These are phyloP conservation scores for Eristalis arbustorum DNA, from an alignment of 2,888 invertebrate species.

Conservation along the genomic window DNA sequence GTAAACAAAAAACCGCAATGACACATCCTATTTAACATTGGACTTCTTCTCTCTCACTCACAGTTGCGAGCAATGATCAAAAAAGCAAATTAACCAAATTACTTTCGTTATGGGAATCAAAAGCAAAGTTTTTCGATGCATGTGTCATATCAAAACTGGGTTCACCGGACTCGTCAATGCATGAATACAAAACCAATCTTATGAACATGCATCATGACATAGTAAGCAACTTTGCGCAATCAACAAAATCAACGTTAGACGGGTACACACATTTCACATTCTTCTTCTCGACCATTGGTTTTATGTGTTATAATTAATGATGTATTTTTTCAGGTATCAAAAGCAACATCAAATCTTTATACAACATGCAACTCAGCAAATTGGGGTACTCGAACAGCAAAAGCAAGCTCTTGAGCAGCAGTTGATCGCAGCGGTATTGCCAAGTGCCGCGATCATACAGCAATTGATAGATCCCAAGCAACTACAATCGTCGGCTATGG, in stretches of 20 bases:
- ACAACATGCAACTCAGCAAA: slow-evolving; percentile 93
- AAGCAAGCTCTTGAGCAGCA: slow-evolving; percentile 83
- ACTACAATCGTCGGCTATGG: slow-evolving; percentile 62
- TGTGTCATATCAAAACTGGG: slow-evolving; percentile 92
- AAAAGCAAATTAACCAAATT: slow-evolving; percentile 95
- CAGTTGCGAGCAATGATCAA: slow-evolving; percentile 92
- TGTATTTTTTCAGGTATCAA: slow-evolving; percentile 85
- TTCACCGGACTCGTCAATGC: slow-evolving; percentile 92
- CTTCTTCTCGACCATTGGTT: neutral
- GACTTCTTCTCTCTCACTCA: slow-evolving; percentile 76
- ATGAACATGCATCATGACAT: slow-evolving; percentile 90
- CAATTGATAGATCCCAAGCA: slow-evolving; percentile 73
- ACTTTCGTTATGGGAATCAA: slow-evolving; percentile 97
- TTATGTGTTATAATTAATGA: neutral
- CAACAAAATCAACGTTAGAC: slow-evolving; percentile 92
- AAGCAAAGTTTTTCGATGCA: slow-evolving; percentile 92
- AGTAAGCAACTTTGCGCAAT: slow-evolving; percentile 88
- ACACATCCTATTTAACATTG: neutral
- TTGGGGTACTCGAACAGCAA: slow-evolving; percentile 91
- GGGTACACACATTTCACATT: slow-evolving; percentile 79
- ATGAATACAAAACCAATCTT: slow-evolving; percentile 92
- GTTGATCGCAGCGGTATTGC: slow-evolving; percentile 74
- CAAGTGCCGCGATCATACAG: slow-evolving; percentile 74
- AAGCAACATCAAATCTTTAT: slow-evolving; percentile 98
- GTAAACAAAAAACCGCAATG: neutral